These are phyloP conservation scores for Oncorhynchus tshawytscha DNA, from an alignment of 2,113 vertebrate species.

Conservation along the genomic window DNA sequence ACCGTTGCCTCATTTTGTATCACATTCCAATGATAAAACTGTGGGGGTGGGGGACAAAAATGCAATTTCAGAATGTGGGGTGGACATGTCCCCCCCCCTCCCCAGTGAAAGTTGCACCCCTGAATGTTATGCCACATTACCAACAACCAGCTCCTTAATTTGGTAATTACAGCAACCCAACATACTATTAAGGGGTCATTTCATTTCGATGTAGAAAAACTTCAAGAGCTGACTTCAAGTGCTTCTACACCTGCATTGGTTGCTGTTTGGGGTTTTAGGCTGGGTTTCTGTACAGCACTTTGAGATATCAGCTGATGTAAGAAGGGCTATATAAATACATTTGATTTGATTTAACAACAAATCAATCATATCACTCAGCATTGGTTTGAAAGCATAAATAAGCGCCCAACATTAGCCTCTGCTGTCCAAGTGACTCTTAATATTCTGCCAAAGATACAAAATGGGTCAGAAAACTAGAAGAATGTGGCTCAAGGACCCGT, in stretches of 20 bases:
- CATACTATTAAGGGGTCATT: slow-evolving; percentile 47
- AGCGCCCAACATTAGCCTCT: slow-evolving; percentile 44
- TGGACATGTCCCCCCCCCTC: too few relatives aligned
- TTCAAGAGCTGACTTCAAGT: slow-evolving; percentile 16
- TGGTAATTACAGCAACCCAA: slow-evolving; percentile 53
- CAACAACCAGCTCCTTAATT: slow-evolving; percentile 53
- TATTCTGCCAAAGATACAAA: slow-evolving; percentile 12
- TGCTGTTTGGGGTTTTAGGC: too few relatives aligned
- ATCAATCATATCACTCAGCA: slow-evolving; percentile 54
- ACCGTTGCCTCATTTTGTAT: too few relatives aligned
- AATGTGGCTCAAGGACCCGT: slow-evolving; percentile 37
- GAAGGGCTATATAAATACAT: too few relatives aligned
- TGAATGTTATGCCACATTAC: slow-evolving; percentile 44
- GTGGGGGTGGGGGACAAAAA: too few relatives aligned
- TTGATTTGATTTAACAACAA: slow-evolving; percentile 23
- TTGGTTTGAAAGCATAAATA: slow-evolving; percentile 41
- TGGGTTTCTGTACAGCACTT: too few relatives aligned
- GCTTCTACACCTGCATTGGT: too few relatives aligned
- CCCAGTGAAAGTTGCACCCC: too few relatives aligned
- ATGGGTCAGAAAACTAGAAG: slow-evolving; percentile 48
- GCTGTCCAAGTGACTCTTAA: neutral
- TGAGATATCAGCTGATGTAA: too few relatives aligned
- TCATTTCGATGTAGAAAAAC: slow-evolving; percentile 34
- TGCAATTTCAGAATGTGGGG: too few relatives aligned
- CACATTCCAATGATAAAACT: too few relatives aligned